Evolutionary conservation across 2,888 invertebrate genomes (phyloP).

Genomic region (Ctena decussata): DNA sequence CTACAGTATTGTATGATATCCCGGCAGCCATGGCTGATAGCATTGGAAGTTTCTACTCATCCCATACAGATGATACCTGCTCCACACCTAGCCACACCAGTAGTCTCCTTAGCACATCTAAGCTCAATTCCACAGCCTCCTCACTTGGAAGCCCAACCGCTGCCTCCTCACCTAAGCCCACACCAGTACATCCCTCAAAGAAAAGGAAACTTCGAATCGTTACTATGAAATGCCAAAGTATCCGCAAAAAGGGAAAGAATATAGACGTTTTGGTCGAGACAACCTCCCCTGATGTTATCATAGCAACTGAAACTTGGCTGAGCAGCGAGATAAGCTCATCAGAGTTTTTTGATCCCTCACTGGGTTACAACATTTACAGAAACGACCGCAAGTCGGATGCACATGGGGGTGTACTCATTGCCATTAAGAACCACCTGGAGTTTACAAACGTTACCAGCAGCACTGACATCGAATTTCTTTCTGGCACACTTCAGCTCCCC

Average conservation of each 20-base stretch:
- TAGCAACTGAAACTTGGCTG: slow-evolving; percentile 45
- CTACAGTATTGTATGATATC: slow-evolving; percentile 17
- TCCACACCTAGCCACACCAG: background rate
- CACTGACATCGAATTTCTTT: background rate
- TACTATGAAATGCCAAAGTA: slow-evolving; percentile 37
- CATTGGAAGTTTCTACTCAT: slow-evolving; percentile 6
- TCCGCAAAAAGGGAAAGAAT: slow-evolving; percentile 34
- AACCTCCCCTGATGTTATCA: slow-evolving; percentile 23
- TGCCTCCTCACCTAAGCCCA: slow-evolving; percentile 38
- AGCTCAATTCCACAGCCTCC: background rate
- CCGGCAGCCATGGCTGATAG: background rate
- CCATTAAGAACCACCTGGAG: background rate
- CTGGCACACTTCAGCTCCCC: too few relatives aligned
- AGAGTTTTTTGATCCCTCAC: slow-evolving; percentile 21
- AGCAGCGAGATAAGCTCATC: slow-evolving; percentile 16
- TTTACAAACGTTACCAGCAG: background rate
- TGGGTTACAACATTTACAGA: background rate
- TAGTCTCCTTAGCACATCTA: background rate
- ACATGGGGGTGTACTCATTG: background rate
- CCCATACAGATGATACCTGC: background rate
- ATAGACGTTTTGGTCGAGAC: slow-evolving; percentile 28
- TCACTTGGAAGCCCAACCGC: slow-evolving; percentile 27
- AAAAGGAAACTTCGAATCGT: slow-evolving; percentile 22
- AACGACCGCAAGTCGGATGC: background rate
- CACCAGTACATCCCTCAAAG: background rate